phyloP scores from a whole-genome alignment of 2,888 invertebrate genomes.

The Bellardia pandia region DNA sequence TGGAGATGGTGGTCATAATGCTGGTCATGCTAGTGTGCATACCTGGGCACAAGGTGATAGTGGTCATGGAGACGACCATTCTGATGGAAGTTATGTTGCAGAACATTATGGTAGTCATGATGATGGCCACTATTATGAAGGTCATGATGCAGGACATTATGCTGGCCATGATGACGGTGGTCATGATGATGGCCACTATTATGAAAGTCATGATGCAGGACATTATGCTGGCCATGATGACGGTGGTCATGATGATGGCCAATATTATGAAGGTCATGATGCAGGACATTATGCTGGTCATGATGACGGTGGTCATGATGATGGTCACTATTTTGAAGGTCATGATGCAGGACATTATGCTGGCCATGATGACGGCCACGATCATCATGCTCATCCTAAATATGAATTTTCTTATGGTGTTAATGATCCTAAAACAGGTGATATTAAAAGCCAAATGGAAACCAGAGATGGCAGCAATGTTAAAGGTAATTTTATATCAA shows the following conservation, averaged over 20 bases:
- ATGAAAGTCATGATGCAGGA: too few relatives aligned
- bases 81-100: neutral
- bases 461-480: conserved; percentile 39
- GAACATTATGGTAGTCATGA: neutral
- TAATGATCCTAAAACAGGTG: conserved; percentile 48
- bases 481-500: conserved; percentile 13
- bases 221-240: too few relatives aligned
- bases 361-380: conserved; percentile 3
- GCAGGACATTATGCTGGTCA: conserved; percentile 1
- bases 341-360: neutral
- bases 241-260: neutral
- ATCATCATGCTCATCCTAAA: conserved; percentile 24
- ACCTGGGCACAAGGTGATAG: neutral
- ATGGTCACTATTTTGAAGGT: neutral
- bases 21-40: neutral
- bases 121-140: neutral
- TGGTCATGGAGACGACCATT: neutral
- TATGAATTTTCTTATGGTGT: conserved; percentile 57
- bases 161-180: neutral
- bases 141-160: too few relatives aligned
- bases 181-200: neutral
- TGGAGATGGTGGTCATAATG: neutral
- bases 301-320: neutral
- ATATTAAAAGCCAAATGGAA: conserved; percentile 47
- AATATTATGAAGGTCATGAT: neutral